Percentiles rank a stretch among this genome's conserved stretches.
phyloP scores from a whole-genome alignment of 2,113 vertebrate genomes.

The Caloenas nicobarica region DNA sequence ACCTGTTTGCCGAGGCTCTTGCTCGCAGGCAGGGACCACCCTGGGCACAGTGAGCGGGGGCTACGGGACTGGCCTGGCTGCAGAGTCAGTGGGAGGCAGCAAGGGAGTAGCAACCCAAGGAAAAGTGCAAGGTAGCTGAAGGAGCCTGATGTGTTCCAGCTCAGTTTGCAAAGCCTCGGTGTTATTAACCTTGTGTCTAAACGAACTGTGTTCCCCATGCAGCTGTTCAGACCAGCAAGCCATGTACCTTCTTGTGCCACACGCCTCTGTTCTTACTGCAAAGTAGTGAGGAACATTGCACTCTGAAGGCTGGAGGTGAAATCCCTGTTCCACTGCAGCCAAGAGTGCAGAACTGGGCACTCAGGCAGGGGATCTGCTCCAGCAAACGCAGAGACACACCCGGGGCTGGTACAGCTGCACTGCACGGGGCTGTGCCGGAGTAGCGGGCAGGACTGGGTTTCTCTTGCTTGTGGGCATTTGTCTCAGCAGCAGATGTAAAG shows the following conservation, averaged over 20 bases:
- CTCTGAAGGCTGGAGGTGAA: neutral
- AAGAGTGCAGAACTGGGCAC: fast-evolving
- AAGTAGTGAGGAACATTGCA: fast-evolving
- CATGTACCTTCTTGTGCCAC: neutral
- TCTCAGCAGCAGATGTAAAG: neutral
- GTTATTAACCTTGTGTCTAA: neutral
- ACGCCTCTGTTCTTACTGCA: neutral
- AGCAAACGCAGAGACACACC: fast-evolving
- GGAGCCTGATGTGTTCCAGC: fast-evolving
- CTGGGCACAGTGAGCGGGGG: too few relatives aligned
- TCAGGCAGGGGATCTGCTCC: fast-evolving
- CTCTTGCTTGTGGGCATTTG: neutral
- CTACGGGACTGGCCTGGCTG: neutral
- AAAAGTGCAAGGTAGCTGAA: neutral
- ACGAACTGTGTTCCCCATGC: neutral
- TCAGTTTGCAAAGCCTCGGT: neutral
- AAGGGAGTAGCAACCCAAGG: neutral
- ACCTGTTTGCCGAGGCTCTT: neutral
- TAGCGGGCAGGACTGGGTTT: neutral
- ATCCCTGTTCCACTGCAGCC: neutral
- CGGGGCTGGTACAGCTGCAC: fast-evolving
- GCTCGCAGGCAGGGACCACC: neutral
- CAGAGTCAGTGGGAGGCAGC: neutral
- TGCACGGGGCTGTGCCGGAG: neutral
- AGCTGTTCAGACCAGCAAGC: neutral